Conservation (phyloP, 2,797 vertebrate species). For the Cirrhinus mrigala region DNA sequence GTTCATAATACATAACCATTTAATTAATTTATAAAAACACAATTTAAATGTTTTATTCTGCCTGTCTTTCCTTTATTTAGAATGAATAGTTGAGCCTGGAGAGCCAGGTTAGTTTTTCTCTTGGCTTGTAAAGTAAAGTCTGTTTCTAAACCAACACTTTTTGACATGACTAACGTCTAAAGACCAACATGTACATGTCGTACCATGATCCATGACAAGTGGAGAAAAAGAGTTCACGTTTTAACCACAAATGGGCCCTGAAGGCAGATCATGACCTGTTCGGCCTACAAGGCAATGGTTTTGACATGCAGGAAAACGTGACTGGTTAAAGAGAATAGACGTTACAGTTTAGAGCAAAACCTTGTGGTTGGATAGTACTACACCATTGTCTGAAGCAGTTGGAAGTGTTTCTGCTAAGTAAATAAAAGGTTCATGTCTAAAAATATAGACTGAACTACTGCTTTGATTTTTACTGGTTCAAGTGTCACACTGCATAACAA, state of each 20-base stretch:
- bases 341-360: conserved; percentile 63
- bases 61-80: not conserved
- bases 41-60: too few relatives aligned
- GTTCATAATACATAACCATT: not conserved
- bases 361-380: conserved; percentile 54
- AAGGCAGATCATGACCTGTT: conserved; percentile 59
- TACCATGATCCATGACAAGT: conserved; percentile 25
- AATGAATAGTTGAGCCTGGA: not conserved
- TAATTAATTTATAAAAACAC: not conserved
- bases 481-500: conserved; percentile 3
- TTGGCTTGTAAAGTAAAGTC: not conserved
- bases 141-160: conserved; percentile 15
- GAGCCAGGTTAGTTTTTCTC: not conserved
- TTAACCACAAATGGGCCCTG: conserved; percentile 52
- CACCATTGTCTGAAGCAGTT: conserved; percentile 36
- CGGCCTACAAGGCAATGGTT: conserved; percentile 52
- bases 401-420: conserved; percentile 40
- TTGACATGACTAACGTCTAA: conserved; percentile 31
- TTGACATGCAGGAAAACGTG: conserved; percentile 57
- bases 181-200: conserved; percentile 18
- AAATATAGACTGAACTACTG: conserved; percentile 48
- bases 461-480: conserved; percentile 11
- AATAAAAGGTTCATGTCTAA: conserved; percentile 39
- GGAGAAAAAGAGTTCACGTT: conserved; percentile 40
- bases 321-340: conserved; percentile 58